Evolutionary conservation across 2,888 invertebrate genomes (phyloP).

Genomic region (Sarcophaga rosellei): DNA sequence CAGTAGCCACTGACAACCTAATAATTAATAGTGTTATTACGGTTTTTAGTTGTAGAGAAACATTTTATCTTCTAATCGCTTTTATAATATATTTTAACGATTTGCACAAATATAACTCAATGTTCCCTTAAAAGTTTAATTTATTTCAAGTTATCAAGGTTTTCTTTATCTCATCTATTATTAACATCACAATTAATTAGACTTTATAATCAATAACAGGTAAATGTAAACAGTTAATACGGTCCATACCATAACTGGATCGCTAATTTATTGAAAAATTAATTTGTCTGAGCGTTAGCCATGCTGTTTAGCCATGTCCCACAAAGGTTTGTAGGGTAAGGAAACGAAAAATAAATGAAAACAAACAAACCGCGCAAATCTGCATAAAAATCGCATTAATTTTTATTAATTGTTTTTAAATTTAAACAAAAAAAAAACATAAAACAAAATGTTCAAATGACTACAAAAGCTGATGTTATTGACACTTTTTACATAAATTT

Average conservation of each 20-base stretch:
- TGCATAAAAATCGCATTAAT: slow-evolving; percentile 9
- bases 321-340: background rate
- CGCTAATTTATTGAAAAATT: background rate
- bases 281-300: background rate
- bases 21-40: no score
- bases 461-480: slow-evolving; percentile 22
- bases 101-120: no score
- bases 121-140: no score
- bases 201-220: background rate
- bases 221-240: background rate
- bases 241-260: background rate
- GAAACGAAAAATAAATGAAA: background rate
- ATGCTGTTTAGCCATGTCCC: background rate
- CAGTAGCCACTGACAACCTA: no score
- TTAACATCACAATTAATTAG: no score
- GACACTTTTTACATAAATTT: slow-evolving; percentile 28
- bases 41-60: no score
- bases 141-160: no score
- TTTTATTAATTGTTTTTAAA: background rate
- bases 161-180: no score
- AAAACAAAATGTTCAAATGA: background rate
- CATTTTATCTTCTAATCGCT: no score
- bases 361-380: background rate
- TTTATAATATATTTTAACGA: no score
- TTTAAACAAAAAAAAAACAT: background rate